phyloP scores from a whole-genome alignment of 2,797 vertebrate species.

The Caiman crocodilus region DNA sequence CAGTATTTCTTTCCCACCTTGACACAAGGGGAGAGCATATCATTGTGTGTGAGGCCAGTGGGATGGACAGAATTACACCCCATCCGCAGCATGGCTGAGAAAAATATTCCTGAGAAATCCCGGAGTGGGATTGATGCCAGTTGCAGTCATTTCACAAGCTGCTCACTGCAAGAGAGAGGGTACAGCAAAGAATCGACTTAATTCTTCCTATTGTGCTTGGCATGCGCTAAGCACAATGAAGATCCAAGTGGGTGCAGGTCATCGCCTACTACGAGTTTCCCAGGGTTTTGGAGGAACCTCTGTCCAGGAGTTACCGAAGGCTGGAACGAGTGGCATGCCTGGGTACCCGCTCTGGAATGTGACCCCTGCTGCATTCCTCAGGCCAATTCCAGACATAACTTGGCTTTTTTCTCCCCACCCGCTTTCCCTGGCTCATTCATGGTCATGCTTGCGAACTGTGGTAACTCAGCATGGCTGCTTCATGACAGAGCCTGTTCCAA shows the following conservation, averaged over 20 bases:
- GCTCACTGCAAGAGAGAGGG: background rate
- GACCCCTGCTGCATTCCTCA: conserved; percentile 83
- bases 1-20: conserved; percentile 67
- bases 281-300: conserved; percentile 68
- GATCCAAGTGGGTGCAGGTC: conserved; percentile 72
- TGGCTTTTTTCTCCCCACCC: conserved; percentile 56
- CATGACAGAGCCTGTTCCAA: background rate
- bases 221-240: conserved; percentile 51
- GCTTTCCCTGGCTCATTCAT: conserved; percentile 8
- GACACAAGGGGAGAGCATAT: conserved; percentile 28
- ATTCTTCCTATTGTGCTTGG: conserved; percentile 55
- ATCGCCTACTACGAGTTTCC: conserved; percentile 77
- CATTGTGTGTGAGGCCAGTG: conserved; percentile 67
- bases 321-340: conserved; percentile 69
- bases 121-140: background rate
- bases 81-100: conserved; percentile 42
- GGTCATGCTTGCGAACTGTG: background rate
- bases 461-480: background rate
- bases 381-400: conserved; percentile 85
- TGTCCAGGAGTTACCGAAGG: conserved; percentile 48
- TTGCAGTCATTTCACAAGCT: background rate
- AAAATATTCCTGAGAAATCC: conserved; percentile 25
- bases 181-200: conserved; percentile 31
- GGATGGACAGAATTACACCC: conserved; percentile 57
- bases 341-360: conserved; percentile 82